Evolutionary conservation across 2,797 vertebrate genomes (phyloP), one percentile per base, ranked within the genome.

Genomic region (Lycodopsis pacificus): DNA sequence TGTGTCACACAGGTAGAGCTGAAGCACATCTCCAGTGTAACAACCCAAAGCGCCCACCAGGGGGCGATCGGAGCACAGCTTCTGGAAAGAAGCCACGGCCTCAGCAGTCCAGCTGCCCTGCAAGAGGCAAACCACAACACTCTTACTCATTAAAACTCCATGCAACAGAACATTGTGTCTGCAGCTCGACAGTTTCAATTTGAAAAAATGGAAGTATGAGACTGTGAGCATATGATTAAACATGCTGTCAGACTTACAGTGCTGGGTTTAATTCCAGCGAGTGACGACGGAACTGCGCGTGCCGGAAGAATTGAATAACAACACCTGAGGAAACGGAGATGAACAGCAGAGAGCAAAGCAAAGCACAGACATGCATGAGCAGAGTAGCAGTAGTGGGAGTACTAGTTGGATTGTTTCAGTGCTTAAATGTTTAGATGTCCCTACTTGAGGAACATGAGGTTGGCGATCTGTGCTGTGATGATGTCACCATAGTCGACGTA

Each of bases 371-470:
- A 32, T 7, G 1, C 10, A 54, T 12, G 5, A 70, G 17, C 15
- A 68, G 3, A 13, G 9, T 0, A 32, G 17, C 4, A 25, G 20
- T 19, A 40, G 7, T 4, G 4, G 9, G 7, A 22, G 38, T 6
- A n/a, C 2, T 2, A 10, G 3, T 3, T 32, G 4, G 22, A 46
- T 12, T 34, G 10, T 48, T 69, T 20, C 32, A 75, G 7, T 10
- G 53, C 1, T 61, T 48, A 38, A 40, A 63, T 63, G 17, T 69
- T 44, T 30, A 46, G 8, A 67, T 14, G 17, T 36, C 82, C 96
- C 86, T 93, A 99, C 98, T 99, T 99, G 65, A 99, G 97, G 86
- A 99, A 97, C 63, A 95, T 95, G 71, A 99, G 95, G 13, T 80
- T 88, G 59, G 91, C 90, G n/a, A 83, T 96, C 10, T 78, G 93